phyloP scores from a whole-genome alignment of 2,888 invertebrate genomes.

The Myathropa florea region DNA sequence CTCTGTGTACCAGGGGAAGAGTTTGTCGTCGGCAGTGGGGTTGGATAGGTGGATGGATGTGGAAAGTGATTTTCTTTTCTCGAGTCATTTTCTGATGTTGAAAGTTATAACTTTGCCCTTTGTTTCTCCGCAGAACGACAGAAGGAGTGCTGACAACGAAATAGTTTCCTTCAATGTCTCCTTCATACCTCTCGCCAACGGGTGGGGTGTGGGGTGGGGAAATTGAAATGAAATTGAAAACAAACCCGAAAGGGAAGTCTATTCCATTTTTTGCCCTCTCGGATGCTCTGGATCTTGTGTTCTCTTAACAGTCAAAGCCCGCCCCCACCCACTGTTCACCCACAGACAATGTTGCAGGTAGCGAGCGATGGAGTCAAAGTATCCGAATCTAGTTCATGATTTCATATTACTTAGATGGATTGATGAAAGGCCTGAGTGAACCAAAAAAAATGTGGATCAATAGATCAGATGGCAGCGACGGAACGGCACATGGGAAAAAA shows the following conservation, averaged over 20 bases:
- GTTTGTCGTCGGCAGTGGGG: background rate
- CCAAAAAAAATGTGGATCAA: slow-evolving; percentile 11
- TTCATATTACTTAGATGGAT: slow-evolving; percentile 32
- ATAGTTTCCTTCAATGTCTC: slow-evolving; percentile 37
- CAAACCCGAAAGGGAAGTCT: slow-evolving; percentile 54
- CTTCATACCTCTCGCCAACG: background rate
- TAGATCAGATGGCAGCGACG: slow-evolving; percentile 21
- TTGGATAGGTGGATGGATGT: background rate
- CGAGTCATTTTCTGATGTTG: slow-evolving; percentile 42
- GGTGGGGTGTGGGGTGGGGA: slow-evolving; percentile 6
- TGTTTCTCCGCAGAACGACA: slow-evolving; percentile 31
- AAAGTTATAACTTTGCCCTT: slow-evolving; percentile 57
- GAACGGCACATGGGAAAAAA: slow-evolving; percentile 36
- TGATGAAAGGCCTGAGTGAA: slow-evolving; percentile 21
- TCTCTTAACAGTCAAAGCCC: background rate
- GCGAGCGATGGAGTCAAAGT: slow-evolving; percentile 29
- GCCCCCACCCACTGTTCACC: background rate
- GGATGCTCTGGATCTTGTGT: background rate
- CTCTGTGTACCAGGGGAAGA: background rate
- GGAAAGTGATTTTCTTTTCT: slow-evolving; percentile 43
- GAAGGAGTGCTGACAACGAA: slow-evolving; percentile 19
- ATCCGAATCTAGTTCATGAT: slow-evolving; percentile 60
- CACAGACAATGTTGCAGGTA: slow-evolving; percentile 33
- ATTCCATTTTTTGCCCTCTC: slow-evolving; percentile 14
- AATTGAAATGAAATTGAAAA: slow-evolving; percentile 69